phyloP scores from a whole-genome alignment of 2,113 vertebrate species.

The Merops nubicus region DNA sequence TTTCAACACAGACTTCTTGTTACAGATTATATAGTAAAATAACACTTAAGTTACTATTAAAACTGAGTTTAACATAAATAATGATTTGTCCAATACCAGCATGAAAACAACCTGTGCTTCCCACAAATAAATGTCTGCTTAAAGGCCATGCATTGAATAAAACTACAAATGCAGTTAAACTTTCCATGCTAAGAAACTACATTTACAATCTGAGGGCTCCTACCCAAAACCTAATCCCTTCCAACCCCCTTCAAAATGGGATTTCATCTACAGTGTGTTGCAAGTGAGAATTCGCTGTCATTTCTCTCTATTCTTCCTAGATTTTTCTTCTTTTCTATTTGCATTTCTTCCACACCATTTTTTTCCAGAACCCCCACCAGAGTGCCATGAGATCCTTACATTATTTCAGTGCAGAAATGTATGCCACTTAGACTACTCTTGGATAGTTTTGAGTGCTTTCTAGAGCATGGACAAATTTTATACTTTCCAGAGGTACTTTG shows the following conservation, averaged over 20 bases:
- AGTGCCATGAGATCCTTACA: not conserved
- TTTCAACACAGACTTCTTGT: slow-evolving; percentile 28
- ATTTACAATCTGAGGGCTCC: not conserved
- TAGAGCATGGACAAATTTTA: not conserved
- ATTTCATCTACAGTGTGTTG: not conserved
- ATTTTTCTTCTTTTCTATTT: not conserved
- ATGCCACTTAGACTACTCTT: not conserved
- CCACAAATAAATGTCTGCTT: slow-evolving; percentile 43
- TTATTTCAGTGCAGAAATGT: not conserved
- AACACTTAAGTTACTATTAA: slow-evolving; percentile 38
- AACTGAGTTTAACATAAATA: slow-evolving; percentile 16
- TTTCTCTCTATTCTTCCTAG: not conserved
- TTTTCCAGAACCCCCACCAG: not conserved
- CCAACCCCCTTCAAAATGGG: rapidly evolving
- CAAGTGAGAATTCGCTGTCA: not conserved
- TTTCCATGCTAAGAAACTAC: not conserved
- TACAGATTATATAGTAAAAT: not conserved
- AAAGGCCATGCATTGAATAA: slow-evolving; percentile 6
- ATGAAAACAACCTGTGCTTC: slow-evolving; percentile 41
- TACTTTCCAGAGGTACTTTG: not conserved
- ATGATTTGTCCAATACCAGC: slow-evolving; percentile 26
- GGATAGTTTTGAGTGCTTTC: not conserved
- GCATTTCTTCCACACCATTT: not conserved
- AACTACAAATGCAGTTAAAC: not conserved
- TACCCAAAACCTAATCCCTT: not conserved